Evolutionary conservation across 2,888 invertebrate species (phyloP).

Genomic region (Callimorpha dominula): DNA sequence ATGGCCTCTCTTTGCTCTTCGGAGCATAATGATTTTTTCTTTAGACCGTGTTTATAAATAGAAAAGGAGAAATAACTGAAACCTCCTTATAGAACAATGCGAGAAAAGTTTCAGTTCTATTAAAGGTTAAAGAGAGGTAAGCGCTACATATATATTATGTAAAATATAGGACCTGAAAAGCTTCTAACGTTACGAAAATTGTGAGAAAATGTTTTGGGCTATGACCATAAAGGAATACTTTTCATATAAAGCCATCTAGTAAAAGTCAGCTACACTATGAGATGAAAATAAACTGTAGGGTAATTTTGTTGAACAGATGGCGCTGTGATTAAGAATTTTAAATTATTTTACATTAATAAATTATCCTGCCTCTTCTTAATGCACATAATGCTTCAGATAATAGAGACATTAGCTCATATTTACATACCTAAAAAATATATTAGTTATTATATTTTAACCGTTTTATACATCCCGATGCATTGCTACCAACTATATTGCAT

Average conservation of each 20-base stretch:
- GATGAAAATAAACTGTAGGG: neutral
- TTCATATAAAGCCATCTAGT: constrained; percentile 8
- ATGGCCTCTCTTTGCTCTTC: neutral
- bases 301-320: neutral
- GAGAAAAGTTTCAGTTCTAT: no score
- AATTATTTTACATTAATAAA: neutral
- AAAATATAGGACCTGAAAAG: neutral
- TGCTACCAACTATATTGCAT: no score
- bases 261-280: neutral
- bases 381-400: no score
- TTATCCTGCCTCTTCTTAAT: neutral
- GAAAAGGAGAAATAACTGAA: neutral
- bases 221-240: neutral
- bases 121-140: no score
- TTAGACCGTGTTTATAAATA: neutral
- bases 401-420: no score
- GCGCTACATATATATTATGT: neutral
- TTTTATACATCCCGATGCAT: no score
- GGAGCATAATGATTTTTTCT: neutral
- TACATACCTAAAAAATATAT: no score
- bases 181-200: neutral
- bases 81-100: neutral
- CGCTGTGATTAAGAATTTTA: neutral
- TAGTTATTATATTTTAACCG: no score
- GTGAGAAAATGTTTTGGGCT: neutral